phyloP scores from a whole-genome alignment of 2,888 invertebrate species.

The Onchidella celtica region DNA sequence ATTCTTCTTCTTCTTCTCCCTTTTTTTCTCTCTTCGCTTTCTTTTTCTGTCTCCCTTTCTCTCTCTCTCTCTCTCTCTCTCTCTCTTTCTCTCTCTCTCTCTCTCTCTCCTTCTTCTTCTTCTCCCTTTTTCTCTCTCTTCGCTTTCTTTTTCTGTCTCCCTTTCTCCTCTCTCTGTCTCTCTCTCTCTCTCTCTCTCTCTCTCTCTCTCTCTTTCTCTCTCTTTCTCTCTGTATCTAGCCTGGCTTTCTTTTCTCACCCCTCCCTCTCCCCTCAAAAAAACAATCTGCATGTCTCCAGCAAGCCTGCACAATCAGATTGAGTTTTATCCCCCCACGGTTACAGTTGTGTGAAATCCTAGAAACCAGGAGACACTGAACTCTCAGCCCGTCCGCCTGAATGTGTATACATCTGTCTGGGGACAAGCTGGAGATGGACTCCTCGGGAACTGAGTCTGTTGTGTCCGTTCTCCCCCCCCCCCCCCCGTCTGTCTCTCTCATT shows the following conservation, averaged over 20 bases:
- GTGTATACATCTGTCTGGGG: too few relatives aligned
- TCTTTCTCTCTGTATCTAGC: not conserved
- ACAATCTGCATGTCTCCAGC: too few relatives aligned
- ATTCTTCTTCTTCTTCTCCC: not conserved
- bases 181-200: not conserved
- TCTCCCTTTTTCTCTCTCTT: not conserved
- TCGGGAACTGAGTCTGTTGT: too few relatives aligned
- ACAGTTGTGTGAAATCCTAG: too few relatives aligned
- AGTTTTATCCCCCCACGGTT: too few relatives aligned
- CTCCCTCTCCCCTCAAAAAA: not conserved
- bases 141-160: too few relatives aligned
- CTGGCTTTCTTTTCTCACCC: not conserved
- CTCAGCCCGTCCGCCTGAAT: too few relatives aligned
- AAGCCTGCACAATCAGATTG: too few relatives aligned
- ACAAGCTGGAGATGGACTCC: too few relatives aligned
- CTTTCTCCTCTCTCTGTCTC: not conserved
- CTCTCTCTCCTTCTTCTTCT: not conserved
- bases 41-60: not conserved
- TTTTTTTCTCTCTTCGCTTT: conserved; percentile 4
- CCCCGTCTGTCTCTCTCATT: not conserved
- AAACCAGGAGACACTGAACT: too few relatives aligned
- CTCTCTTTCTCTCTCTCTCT: not conserved
- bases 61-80: not conserved
- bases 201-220: conserved; percentile 5
- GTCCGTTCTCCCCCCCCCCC: not conserved